Conservation (phyloP, 2,113 vertebrate species). For the Colistium nudipinnis region DNA sequence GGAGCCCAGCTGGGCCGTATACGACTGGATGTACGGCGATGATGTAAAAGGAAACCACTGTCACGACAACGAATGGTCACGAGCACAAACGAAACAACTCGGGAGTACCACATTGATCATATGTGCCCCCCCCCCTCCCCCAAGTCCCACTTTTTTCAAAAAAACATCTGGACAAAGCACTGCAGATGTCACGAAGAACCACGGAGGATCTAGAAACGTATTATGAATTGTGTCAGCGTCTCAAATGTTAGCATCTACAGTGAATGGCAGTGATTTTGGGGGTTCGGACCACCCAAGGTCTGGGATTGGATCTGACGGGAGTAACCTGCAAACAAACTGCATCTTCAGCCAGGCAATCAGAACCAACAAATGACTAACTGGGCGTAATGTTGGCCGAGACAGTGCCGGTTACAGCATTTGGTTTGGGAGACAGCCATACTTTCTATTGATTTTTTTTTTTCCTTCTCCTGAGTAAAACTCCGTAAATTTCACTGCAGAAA, state of each 20-base stretch:
- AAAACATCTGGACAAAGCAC: no score
- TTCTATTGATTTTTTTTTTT: background rate
- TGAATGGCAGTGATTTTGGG: background rate
- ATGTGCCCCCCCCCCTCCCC: no score
- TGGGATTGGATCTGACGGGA: slow-evolving; percentile 9
- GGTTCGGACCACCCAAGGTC: background rate
- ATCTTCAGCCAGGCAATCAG: slow-evolving; percentile 12
- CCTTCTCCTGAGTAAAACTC: background rate
- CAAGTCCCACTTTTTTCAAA: no score
- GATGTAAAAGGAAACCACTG: no score
- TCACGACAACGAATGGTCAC: slow-evolving; percentile 50
- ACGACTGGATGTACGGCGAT: slow-evolving; percentile 1
- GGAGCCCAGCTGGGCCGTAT: background rate
- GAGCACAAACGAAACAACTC: slow-evolving; percentile 43
- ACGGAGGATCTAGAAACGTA: no score
- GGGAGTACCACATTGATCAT: slow-evolving; percentile 28
- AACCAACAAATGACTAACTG: slow-evolving; percentile 15
- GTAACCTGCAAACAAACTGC: slow-evolving; percentile 1
- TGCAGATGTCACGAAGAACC: no score
- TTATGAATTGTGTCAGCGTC: background rate
- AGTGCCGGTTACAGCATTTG: background rate
- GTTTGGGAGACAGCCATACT: background rate
- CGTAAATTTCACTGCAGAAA: background rate
- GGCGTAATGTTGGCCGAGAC: slow-evolving; percentile 5
- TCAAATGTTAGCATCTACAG: background rate